These are phyloP conservation scores for Carcharodon carcharias DNA, from an alignment of 2,797 vertebrate genomes.

Conservation along the genomic window DNA sequence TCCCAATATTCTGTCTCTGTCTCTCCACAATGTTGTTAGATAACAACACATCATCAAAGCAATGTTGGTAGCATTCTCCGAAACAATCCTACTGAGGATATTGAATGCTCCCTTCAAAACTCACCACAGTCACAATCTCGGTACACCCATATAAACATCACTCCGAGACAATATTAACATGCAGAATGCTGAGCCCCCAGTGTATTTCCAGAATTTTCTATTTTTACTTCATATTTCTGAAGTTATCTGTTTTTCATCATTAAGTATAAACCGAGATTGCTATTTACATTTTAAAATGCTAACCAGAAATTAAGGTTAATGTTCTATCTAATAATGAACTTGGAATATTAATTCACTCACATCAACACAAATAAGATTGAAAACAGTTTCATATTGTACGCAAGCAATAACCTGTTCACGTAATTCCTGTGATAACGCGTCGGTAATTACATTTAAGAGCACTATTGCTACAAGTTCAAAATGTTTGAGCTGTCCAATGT, in stretches of 20 bases:
- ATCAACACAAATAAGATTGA: neutral
- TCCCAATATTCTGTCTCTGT: neutral
- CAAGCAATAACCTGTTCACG: neutral
- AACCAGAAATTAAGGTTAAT: neutral
- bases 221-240: neutral
- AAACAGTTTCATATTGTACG: neutral
- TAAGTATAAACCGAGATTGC: neutral
- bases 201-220: neutral
- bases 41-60: conserved; percentile 74
- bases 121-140: neutral
- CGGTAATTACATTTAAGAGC: neutral
- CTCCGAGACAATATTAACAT: neutral
- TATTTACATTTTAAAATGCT: neutral
- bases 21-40: neutral
- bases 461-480: neutral
- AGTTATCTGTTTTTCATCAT: neutral
- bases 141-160: neutral
- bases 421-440: neutral
- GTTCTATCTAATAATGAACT: neutral
- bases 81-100: conserved; percentile 83
- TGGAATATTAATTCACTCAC: neutral
- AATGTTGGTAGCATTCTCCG: conserved; percentile 91
- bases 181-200: neutral
- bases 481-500: neutral
- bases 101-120: conserved; percentile 74